A percentile compares a stretch with the other conserved stretches of the same genome.
Conservation (phyloP, 2,113 vertebrate species). For the Onychostruthus taczanowskii region DNA sequence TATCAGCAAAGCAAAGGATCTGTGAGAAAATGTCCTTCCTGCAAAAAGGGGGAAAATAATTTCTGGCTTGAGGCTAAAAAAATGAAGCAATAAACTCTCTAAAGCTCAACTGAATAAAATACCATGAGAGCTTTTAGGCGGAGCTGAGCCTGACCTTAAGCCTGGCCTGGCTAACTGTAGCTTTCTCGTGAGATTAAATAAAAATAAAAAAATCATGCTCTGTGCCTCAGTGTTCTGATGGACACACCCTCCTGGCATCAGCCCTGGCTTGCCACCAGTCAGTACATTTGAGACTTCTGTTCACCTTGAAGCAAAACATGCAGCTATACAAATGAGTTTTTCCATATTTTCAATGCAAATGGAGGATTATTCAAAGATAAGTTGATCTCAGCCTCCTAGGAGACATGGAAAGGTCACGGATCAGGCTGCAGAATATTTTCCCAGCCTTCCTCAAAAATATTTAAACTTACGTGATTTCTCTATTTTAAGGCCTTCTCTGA, state of each 20-base stretch:
- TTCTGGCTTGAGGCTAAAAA: not conserved
- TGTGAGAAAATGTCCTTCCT: not conserved
- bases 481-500: constrained; percentile 1
- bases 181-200: not conserved
- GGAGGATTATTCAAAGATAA: not conserved
- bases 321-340: not conserved
- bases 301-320: not conserved
- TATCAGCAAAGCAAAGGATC: not conserved
- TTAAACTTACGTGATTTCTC: not conserved
- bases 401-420: not conserved
- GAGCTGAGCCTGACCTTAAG: not conserved
- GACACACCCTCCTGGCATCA: not conserved
- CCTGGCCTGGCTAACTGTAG: not conserved
- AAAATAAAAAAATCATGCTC: not conserved
- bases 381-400: not conserved
- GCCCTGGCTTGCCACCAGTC: not conserved
- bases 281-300: not conserved
- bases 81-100: not conserved
- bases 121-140: not conserved
- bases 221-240: not conserved
- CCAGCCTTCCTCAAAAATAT: not conserved
- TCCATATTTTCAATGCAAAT: not conserved
- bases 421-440: not conserved
- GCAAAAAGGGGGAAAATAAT: not conserved
- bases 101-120: not conserved